Evolutionary conservation across 2,113 vertebrate species (phyloP), one percentile per base, ranked within the genome.

Genomic region (Halichoerus grypus): DNA sequence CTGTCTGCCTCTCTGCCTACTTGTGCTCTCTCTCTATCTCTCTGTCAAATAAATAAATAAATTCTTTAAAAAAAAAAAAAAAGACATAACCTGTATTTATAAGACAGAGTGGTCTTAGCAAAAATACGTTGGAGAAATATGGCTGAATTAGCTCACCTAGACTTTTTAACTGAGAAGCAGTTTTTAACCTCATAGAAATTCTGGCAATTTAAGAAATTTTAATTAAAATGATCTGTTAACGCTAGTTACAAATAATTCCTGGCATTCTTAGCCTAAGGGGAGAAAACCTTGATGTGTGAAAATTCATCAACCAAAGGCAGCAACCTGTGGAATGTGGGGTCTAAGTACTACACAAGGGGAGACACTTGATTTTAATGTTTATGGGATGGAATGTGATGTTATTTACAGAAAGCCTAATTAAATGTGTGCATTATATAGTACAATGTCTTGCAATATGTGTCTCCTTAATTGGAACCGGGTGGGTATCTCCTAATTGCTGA

Each of bases 101-200:
- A 76, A 83, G 8, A 95, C 53, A 94, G n/a, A 90, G 39, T 51
- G 22, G 26, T 82, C 59, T 87, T 42, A 71, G 51, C 79, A 81
- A 85, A 96, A 61, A 71, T 7, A 80, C 3, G 1, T 83, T 61
- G 26, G 71, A 57, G 83, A 93, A 97, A 83, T 83, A 67, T 67
- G 39, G 79, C 26, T 90, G 49, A 82, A 90, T 39, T 76, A 76
- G 65, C 33, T 97, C 16, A 90, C 33, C 1, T n/a, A 80, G 46
- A 49, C 26, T 93, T 88, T 77, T 74, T 82, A 80, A 15, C 22
- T 61, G 69, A 96, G 28, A 91, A 72, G 55, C 61, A 97, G 36
- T 83, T 94, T 91, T 69, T 83, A 95, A 92, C 19, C 86, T 95
- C 61, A 90, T 4, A 69, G 39, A 96, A 95, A 96, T 79, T 15